Percentiles rank a stretch among this genome's conserved stretches.
These are phyloP conservation scores for Pinctada fucata DNA, from an alignment of 2,888 invertebrate genomes.

Conservation along the genomic window DNA sequence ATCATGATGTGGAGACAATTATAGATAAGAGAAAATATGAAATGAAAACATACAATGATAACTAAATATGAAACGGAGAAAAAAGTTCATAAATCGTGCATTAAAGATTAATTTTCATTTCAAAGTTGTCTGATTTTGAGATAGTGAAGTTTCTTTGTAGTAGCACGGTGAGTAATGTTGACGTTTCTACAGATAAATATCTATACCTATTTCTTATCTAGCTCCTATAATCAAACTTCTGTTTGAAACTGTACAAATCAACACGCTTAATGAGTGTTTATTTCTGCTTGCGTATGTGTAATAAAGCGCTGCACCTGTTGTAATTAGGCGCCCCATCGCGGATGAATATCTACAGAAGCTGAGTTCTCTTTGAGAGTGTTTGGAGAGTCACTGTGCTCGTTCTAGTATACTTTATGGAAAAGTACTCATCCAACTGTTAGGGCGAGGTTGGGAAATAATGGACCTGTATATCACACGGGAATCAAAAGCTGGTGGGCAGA, in stretches of 20 bases:
- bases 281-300: background rate
- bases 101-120: background rate
- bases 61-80: too few species aligned
- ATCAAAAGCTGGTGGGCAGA: background rate
- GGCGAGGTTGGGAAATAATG: background rate
- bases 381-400: background rate
- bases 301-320: slow-evolving; percentile 6
- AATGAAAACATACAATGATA: too few species aligned
- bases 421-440: background rate
- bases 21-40: too few species aligned
- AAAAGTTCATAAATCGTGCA: background rate
- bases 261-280: slow-evolving; percentile 1
- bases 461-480: background rate
- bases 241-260: background rate
- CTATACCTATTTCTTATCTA: background rate
- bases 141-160: background rate
- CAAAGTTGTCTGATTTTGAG: background rate
- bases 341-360: background rate
- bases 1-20: too few species aligned
- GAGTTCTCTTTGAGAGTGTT: background rate
- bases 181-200: background rate
- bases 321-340: slow-evolving; percentile 6
- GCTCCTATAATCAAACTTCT: background rate
- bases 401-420: background rate
- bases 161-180: too few species aligned